Conservation (phyloP, 2,888 invertebrate genomes). For the Silvanus unidentatus region DNA sequence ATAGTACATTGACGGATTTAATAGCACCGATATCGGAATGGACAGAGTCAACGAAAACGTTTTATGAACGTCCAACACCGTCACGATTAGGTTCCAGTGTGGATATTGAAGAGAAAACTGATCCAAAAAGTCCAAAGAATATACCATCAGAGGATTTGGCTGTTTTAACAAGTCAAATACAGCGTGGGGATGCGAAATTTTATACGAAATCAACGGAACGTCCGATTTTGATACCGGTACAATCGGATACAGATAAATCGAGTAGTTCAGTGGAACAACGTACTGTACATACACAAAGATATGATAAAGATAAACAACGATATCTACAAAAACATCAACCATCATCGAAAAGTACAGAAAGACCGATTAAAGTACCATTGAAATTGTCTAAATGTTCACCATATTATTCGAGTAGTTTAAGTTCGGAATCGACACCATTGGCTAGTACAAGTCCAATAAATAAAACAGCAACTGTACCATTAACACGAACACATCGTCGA, state of each 20-base stretch:
- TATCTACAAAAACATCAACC: slow-evolving; percentile 37
- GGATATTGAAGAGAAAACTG: slow-evolving; percentile 36
- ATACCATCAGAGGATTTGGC: slow-evolving; percentile 43
- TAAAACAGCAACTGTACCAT: slow-evolving; percentile 51
- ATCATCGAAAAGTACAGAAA: slow-evolving; percentile 39
- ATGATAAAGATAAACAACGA: slow-evolving; percentile 41
- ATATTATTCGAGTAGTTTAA: slow-evolving; percentile 69
- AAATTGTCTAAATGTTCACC: slow-evolving; percentile 65
- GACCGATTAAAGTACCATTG: slow-evolving; percentile 45
- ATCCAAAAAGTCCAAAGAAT: slow-evolving; percentile 39
- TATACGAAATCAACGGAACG: slow-evolving; percentile 51
- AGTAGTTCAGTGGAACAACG: slow-evolving; percentile 49
- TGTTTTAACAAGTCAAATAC: slow-evolving; percentile 25
- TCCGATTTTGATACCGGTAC: slow-evolving; percentile 50
- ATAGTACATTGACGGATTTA: slow-evolving; percentile 54
- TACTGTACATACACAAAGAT: slow-evolving; percentile 41
- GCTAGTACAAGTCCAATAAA: slow-evolving; percentile 54
- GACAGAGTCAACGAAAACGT: slow-evolving; percentile 62
- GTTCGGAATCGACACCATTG: slow-evolving; percentile 68
- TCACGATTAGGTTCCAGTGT: slow-evolving; percentile 40
- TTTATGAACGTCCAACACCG: slow-evolving; percentile 27
- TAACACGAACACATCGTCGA: slow-evolving; percentile 41
- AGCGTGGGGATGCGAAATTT: slow-evolving; percentile 29
- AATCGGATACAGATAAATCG: slow-evolving; percentile 47
- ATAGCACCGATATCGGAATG: slow-evolving; percentile 77